Evolutionary conservation across 2,888 invertebrate species (phyloP).

Genomic region (Meliscaeva auricollis): DNA sequence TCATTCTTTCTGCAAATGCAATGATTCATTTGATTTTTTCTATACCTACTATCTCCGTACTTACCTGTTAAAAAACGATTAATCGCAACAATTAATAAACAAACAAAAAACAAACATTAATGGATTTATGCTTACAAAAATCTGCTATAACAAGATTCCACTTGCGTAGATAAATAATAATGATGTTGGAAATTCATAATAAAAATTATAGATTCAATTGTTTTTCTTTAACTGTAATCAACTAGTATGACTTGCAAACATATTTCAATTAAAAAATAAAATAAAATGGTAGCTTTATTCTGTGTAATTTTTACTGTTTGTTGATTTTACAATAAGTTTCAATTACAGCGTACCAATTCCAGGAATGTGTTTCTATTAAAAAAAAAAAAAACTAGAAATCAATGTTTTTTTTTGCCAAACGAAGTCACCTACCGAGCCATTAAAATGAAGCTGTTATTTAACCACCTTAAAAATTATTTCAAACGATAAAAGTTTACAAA

Average conservation of each 20-base stretch:
- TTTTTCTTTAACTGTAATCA: background rate
- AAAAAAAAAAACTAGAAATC: background rate
- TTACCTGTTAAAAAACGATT: no score
- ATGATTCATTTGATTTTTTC: no score
- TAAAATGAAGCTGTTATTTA: background rate
- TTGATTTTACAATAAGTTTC: background rate
- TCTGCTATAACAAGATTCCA: no score
- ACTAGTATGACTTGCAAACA: background rate
- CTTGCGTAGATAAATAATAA: no score
- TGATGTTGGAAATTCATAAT: background rate
- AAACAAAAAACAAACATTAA: no score
- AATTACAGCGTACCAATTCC: background rate
- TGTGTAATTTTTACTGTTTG: background rate
- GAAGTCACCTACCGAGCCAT: slow-evolving; percentile 3
- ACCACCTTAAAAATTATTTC: background rate
- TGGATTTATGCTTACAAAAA: no score
- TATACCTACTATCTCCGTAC: no score
- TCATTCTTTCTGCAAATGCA: no score
- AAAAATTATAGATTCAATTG: background rate
- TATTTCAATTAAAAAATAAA: background rate
- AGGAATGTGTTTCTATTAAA: background rate
- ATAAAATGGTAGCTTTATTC: no score
- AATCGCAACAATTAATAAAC: no score
- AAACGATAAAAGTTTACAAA: background rate
- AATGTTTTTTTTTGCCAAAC: background rate